Evolutionary conservation across 2,113 vertebrate genomes (phyloP).

Genomic region (Mesitornis unicolor): DNA sequence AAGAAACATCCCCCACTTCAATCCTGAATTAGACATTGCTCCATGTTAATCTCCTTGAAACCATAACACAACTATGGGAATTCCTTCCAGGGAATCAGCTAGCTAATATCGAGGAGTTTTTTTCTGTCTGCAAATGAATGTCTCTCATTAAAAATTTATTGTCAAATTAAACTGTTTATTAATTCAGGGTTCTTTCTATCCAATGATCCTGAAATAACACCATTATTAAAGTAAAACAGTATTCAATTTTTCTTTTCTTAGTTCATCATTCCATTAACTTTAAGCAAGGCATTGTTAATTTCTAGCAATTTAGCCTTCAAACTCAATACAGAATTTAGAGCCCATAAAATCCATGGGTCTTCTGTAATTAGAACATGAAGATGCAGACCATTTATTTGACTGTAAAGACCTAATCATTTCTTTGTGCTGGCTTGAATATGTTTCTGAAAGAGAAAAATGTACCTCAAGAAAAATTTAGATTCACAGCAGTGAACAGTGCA

Average conservation of each 20-base stretch:
- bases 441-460: not conserved
- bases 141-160: not conserved
- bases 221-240: not conserved
- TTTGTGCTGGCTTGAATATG: not conserved
- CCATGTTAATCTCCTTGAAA: not conserved
- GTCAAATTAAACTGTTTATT: not conserved
- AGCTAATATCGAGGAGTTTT: not conserved
- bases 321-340: not conserved
- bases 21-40: not conserved
- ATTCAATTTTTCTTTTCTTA: not conserved
- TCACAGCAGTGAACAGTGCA: not conserved
- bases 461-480: not conserved
- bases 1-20: not conserved
- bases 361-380: not conserved
- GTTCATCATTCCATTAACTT: not conserved
- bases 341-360: not conserved
- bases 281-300: not conserved
- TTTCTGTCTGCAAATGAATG: not conserved
- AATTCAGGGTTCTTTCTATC: not conserved
- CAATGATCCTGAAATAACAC: not conserved
- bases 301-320: not conserved
- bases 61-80: accelerated
- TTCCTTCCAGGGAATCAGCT: not conserved
- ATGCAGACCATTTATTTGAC: not conserved
- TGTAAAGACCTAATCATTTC: not conserved